Base-by-base conservation (phyloP, 2,888 invertebrate genomes). In the Plemyria rubiginata region DNA sequence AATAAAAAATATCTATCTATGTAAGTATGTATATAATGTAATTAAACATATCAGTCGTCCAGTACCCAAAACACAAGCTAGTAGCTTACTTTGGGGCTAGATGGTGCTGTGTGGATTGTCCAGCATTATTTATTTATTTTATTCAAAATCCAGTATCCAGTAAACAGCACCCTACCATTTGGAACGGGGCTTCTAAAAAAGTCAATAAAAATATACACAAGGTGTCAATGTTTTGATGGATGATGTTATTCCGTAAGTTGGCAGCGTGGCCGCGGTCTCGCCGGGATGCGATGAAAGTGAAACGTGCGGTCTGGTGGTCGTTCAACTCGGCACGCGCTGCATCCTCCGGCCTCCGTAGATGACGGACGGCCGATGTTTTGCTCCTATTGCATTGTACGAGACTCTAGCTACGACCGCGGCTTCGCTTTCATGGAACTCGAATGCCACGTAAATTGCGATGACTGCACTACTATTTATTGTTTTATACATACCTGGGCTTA, bases 251-350 rank as follows among this genome's bases (percentile, higher is more conserved):
- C 72, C 64, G 70, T 77, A 72, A 76, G 73, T 70, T 52, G 60
- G 63, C 66, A 65, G 75, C 69, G 69, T 73, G 70, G 73, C 74
- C 69, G 69, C 74, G 70, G 73, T 70, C 67, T 66, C 64, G 72
- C 70, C 81, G 81, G 81, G 82, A 80, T 82, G 77, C 79, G 80
- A 85, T 85, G 92, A 92, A 92, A 92, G 92, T 92, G 92, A 92
- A 92, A 90, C 79, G 81, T 78, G 80, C 82, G 80, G 80, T 79
- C 77, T 69, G 79, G 77, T 90, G 92, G 92, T 92, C 92, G 89
- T 92, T 92, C 90, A 92, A 92, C 92, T 84, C 91, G 90, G 92
- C 92, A 92, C 92, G 92, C 92, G 91, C 87, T 82, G 81, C 83
- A 80, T 83, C 83, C 82, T 82, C 77, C 70, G 58, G 53, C 64